phyloP scores from a whole-genome alignment of 2,888 invertebrate species.

The Sisyra terminalis region DNA sequence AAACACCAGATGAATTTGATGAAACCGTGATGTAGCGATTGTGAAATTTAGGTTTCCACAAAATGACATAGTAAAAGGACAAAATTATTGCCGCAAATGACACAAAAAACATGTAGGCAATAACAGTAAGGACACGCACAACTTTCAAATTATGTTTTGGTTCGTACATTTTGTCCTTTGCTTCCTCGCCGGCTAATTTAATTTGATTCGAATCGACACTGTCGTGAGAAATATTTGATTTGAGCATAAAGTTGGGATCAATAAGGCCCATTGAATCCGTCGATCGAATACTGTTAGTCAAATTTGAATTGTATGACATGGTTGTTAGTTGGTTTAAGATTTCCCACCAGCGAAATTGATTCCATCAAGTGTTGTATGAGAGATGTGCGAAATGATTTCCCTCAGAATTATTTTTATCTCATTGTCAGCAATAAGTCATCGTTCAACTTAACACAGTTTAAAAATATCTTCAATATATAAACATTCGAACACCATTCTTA shows the following conservation, averaged over 20 bases:
- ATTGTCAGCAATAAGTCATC: no score
- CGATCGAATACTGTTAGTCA: constrained; percentile 37
- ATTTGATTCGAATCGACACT: constrained; percentile 33
- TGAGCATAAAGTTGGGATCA: constrained; percentile 13
- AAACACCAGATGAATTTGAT: not conserved
- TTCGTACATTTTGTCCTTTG: constrained; percentile 57
- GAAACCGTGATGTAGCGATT: not conserved
- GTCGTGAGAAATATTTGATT: constrained; percentile 15
- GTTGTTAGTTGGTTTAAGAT: constrained; percentile 11
- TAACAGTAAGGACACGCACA: constrained; percentile 79
- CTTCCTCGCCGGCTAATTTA: constrained; percentile 46
- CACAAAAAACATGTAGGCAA: constrained; percentile 87
- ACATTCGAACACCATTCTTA: no score
- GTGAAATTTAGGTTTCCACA: constrained; percentile 49
- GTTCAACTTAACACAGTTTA: no score
- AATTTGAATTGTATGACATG: constrained; percentile 39
- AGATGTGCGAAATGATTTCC: no score
- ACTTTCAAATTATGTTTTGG: constrained; percentile 76
- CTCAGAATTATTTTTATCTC: no score
- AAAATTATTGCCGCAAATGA: constrained; percentile 87
- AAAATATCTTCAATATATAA: no score
- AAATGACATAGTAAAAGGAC: constrained; percentile 84
- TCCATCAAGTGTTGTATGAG: no score
- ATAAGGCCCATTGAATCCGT: constrained; percentile 5
- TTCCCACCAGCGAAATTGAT: not conserved